Percentiles rank a stretch among this genome's conserved stretches.
Conservation (phyloP, 2,113 vertebrate species). For the Gulo gulo region DNA sequence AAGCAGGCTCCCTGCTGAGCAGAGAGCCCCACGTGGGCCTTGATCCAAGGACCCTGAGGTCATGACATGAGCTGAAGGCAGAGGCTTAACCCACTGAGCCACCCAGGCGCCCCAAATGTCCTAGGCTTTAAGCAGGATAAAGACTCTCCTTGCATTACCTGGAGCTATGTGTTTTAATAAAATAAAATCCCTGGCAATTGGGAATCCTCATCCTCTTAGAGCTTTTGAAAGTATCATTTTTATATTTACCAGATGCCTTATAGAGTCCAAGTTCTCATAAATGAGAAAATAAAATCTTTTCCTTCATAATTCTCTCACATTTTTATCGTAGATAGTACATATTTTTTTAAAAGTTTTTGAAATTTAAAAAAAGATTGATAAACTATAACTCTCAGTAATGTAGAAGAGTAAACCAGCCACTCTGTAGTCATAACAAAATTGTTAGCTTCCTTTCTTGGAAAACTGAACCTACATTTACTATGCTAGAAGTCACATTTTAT, state of each 20-base stretch:
- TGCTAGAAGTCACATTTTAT: slow-evolving; percentile 5
- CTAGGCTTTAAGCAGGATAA: neutral
- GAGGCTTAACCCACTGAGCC: too few relatives aligned
- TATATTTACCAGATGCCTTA: neutral
- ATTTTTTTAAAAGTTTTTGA: neutral
- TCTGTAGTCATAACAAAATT: neutral
- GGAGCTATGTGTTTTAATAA: neutral
- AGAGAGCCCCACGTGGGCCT: too few relatives aligned
- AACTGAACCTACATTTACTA: neutral
- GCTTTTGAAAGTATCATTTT: neutral
- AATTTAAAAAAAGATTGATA: neutral
- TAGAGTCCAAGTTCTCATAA: neutral
- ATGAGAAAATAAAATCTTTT: neutral
- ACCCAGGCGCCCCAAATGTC: neutral
- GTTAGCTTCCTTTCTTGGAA: neutral
- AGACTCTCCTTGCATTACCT: neutral
- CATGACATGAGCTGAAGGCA: too few relatives aligned
- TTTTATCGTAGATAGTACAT: neutral
- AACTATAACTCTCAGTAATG: neutral
- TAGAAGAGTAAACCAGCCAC: neutral
- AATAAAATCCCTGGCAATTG: neutral
- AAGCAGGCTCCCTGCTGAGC: too few relatives aligned
- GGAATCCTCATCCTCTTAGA: neutral
- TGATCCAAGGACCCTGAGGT: too few relatives aligned
- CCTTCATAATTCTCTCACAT: neutral